These are phyloP conservation scores for Ashinkailepas kermadecensis DNA, from an alignment of 2,888 invertebrate species.

Conservation along the genomic window DNA sequence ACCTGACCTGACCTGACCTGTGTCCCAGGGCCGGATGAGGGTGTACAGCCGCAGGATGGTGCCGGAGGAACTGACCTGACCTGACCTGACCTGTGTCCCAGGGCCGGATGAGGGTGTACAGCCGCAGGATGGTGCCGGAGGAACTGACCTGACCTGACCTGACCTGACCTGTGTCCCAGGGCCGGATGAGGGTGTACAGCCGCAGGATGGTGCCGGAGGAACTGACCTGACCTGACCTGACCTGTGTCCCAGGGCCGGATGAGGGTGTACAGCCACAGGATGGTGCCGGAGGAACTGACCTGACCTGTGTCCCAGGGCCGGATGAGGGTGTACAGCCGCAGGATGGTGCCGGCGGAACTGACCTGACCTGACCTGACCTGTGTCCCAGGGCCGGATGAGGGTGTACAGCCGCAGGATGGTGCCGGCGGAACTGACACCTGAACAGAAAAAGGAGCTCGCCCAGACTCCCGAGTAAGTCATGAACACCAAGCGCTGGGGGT, in stretches of 20 bases:
- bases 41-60: conserved; percentile 23
- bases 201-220: conserved; percentile 33
- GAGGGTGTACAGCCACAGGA: too few relatives aligned
- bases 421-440: conserved; percentile 33
- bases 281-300: neutral
- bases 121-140: conserved; percentile 13
- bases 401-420: conserved; percentile 39
- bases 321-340: neutral
- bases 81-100: too few relatives aligned
- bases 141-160: too few relatives aligned
- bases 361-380: neutral
- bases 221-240: neutral
- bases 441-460: conserved; percentile 23
- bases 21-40: too few relatives aligned
- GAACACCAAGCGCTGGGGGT: too few relatives aligned
- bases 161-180: conserved; percentile 34
- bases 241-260: conserved; percentile 37
- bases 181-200: conserved; percentile 46
- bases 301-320: neutral
- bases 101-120: too few relatives aligned
- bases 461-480: conserved; percentile 9
- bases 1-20: too few relatives aligned
- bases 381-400: conserved; percentile 43
- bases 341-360: neutral
- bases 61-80: too few relatives aligned